Conservation (phyloP, 2,113 vertebrate genomes). For the Takifugu flavidus region DNA sequence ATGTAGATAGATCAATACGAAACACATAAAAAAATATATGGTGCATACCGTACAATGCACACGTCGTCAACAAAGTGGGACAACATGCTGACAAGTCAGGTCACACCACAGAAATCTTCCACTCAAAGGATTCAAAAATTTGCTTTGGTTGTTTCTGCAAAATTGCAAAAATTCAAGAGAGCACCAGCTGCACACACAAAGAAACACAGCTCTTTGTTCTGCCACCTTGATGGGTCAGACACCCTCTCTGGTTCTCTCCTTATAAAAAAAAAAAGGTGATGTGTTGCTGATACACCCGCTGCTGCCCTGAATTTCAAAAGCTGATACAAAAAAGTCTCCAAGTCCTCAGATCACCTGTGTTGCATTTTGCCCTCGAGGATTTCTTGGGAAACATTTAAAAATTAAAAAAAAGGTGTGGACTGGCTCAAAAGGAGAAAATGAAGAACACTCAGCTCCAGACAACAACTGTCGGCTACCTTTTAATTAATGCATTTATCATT, state of each 20-base stretch:
- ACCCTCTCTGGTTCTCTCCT: conserved; percentile 18
- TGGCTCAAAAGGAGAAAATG: conserved; percentile 29
- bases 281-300: conserved; percentile 22
- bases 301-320: conserved; percentile 42
- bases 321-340: conserved; percentile 25
- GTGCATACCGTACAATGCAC: too few relatives aligned
- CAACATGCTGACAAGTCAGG: neutral
- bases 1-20: too few relatives aligned
- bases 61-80: too few relatives aligned
- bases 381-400: conserved; percentile 15
- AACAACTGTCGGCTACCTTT: conserved; percentile 31
- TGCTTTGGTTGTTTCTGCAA: conserved; percentile 10
- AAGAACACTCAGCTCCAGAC: conserved; percentile 32
- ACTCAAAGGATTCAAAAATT: conserved; percentile 15
- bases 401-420: conserved; percentile 5
- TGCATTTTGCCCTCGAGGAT: neutral
- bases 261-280: conserved; percentile 25
- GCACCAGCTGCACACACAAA: neutral
- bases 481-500: conserved; percentile 62
- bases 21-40: too few relatives aligned
- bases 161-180: neutral
- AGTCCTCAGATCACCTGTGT: conserved; percentile 16
- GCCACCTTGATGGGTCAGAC: conserved; percentile 31
- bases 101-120: conserved; percentile 1
- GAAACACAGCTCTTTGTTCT: conserved; percentile 22